Evolutionary conservation across 2,113 vertebrate species (phyloP).

Genomic region (Sinocyclocheilus grahami): DNA sequence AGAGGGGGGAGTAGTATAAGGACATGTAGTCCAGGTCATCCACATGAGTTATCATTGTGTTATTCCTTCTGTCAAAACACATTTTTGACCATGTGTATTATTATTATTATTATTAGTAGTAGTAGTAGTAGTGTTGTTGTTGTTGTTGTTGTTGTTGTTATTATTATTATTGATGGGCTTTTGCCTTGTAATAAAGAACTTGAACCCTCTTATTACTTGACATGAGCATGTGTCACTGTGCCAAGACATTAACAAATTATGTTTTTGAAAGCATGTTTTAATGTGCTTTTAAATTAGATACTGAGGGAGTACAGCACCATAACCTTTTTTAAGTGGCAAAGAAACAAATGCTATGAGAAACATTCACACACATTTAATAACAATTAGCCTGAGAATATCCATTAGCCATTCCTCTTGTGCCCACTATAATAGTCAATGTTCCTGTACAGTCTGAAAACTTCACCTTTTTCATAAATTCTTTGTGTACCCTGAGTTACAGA

Average conservation of each 20-base stretch:
- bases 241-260: background rate
- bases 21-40: no score
- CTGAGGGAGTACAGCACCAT: background rate
- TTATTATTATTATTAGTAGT: background rate
- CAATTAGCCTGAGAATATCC: background rate
- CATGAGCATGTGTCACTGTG: background rate
- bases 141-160: no score
- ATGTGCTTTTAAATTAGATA: background rate
- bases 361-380: background rate
- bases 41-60: background rate
- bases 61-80: background rate
- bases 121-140: no score
- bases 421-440: background rate
- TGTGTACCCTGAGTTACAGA: background rate
- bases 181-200: no score
- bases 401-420: background rate
- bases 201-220: background rate
- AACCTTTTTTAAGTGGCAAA: background rate
- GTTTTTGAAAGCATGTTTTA: background rate
- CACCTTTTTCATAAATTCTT: background rate
- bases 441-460: background rate
- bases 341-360: background rate
- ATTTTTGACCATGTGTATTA: background rate
- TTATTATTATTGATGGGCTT: background rate
- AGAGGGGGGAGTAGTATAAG: no score